Conservation (phyloP, 1,140 invertebrate species). For the Panulirus ornatus region DNA sequence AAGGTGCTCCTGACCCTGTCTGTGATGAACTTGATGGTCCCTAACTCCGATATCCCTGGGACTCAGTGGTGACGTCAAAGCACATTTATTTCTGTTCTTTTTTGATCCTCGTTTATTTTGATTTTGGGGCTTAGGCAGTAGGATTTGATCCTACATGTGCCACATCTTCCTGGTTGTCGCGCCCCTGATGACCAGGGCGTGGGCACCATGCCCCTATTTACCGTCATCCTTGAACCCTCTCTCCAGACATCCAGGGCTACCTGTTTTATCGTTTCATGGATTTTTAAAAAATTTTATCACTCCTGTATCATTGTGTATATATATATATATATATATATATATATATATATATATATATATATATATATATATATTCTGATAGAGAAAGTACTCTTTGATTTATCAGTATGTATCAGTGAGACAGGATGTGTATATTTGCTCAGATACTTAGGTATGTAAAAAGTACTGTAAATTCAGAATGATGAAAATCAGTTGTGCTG, state of each 20-base stretch:
- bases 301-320: constrained; percentile 26
- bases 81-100: constrained; percentile 36
- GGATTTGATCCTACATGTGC: constrained; percentile 42
- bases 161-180: constrained; percentile 27
- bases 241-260: constrained; percentile 51
- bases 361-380: constrained; percentile 22
- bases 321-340: too few species aligned
- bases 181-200: constrained; percentile 36
- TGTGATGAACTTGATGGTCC: constrained; percentile 55
- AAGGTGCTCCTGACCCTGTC: constrained; percentile 55
- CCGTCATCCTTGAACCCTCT: constrained; percentile 39
- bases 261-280: constrained; percentile 42
- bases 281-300: constrained; percentile 26
- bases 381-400: constrained; percentile 23
- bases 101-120: constrained; percentile 47
- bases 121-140: constrained; percentile 35
- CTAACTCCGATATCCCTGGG: constrained; percentile 55
- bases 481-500: constrained; percentile 13
- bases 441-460: constrained; percentile 20
- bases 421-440: not conserved
- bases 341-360: too few species aligned
- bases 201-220: constrained; percentile 42
- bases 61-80: constrained; percentile 56
- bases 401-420: constrained; percentile 22
- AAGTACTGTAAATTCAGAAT: not conserved